A percentile compares a stretch with the other conserved stretches of the same genome.
Evolutionary conservation across 1,140 invertebrate genomes (phyloP).

Genomic region (Papilio aristodemus): DNA sequence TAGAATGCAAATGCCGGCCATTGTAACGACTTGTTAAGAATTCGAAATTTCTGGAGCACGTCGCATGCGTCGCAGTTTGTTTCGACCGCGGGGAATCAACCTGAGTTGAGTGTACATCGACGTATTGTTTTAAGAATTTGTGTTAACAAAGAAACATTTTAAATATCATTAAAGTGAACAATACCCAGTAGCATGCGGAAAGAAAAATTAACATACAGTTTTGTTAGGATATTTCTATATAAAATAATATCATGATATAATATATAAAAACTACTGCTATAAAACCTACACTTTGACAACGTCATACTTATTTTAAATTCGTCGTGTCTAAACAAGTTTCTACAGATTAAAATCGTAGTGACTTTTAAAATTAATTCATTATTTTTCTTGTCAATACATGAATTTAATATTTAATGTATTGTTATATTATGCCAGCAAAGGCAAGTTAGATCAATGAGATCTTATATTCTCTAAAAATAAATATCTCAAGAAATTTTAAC

Average conservation of each 20-base stretch:
- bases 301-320: too few species aligned
- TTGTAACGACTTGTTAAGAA: conserved; percentile 23
- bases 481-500: neutral
- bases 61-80: conserved; percentile 15
- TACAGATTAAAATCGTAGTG: neutral
- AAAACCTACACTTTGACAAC: too few species aligned
- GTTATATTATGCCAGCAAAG: too few species aligned
- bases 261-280: neutral
- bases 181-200: neutral
- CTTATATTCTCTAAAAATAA: neutral
- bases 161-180: neutral
- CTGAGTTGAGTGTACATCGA: neutral
- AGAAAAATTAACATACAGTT: neutral
- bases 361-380: neutral
- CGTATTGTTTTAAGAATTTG: neutral
- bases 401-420: too few species aligned
- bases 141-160: conserved; percentile 4
- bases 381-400: neutral
- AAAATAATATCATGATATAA: neutral
- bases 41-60: conserved; percentile 21
- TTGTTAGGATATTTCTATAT: neutral
- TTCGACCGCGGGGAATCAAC: conserved; percentile 14
- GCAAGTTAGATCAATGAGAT: too few species aligned
- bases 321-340: conserved; percentile 1
- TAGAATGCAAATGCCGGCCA: conserved; percentile 15